These are phyloP conservation scores for Ecliptopera silaceata DNA, from an alignment of 2,888 invertebrate genomes.

Conservation along the genomic window DNA sequence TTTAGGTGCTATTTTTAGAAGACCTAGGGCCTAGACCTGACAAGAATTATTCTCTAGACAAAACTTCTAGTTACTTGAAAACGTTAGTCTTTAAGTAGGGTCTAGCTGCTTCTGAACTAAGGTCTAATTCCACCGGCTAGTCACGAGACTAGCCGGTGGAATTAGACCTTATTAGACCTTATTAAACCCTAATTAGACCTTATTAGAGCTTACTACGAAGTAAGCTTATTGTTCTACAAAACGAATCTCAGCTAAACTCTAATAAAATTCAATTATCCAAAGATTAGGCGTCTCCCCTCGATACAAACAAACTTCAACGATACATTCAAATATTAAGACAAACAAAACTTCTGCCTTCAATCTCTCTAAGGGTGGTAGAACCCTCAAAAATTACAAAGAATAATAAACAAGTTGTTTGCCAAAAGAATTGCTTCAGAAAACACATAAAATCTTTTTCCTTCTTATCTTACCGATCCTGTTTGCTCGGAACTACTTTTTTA, in stretches of 20 bases:
- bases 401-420: conserved; percentile 18
- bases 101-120: too few relatives aligned
- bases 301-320: conserved; percentile 13
- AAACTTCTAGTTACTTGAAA: too few relatives aligned
- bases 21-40: too few relatives aligned
- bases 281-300: conserved; percentile 1
- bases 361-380: conserved; percentile 3
- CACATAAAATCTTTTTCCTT: conserved; percentile 16
- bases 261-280: conserved; percentile 17
- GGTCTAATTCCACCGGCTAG: too few relatives aligned
- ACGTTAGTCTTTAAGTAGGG: too few relatives aligned
- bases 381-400: conserved; percentile 16
- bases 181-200: too few relatives aligned
- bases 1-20: too few relatives aligned
- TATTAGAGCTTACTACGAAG: too few relatives aligned
- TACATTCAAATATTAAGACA: conserved; percentile 18
- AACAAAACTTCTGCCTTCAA: conserved; percentile 19
- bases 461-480: conserved; percentile 2
- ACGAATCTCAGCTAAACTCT: background rate
- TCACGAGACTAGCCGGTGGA: too few relatives aligned
- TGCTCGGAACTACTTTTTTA: too few relatives aligned
- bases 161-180: too few relatives aligned
- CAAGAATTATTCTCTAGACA: too few relatives aligned
- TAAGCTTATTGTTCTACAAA: background rate
- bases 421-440: conserved; percentile 13